phyloP scores from a whole-genome alignment of 2,888 invertebrate species.

The Agrotis ipsilon region DNA sequence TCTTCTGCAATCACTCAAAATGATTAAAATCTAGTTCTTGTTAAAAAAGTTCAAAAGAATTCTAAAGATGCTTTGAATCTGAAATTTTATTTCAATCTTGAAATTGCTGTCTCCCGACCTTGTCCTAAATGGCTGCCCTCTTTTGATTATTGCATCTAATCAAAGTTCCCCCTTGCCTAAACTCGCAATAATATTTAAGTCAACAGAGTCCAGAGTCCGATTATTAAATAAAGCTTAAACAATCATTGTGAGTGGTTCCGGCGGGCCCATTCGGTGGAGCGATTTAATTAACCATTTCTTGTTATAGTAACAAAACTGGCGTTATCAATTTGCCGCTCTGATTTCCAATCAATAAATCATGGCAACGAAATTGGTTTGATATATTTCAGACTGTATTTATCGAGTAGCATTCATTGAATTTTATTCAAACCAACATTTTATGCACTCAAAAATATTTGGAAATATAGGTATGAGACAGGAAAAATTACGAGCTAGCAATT shows the following conservation, averaged over 20 bases:
- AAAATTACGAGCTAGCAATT: conserved; percentile 33
- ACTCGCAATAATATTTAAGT: conserved; percentile 49
- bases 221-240: conserved; percentile 58
- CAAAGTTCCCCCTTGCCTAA: conserved; percentile 39
- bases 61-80: neutral
- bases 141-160: conserved; percentile 45
- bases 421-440: conserved; percentile 7
- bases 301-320: conserved; percentile 55
- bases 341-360: conserved; percentile 59
- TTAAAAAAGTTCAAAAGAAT: neutral
- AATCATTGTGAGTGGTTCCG: conserved; percentile 54
- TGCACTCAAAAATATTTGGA: conserved; percentile 11
- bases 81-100: neutral
- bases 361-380: conserved; percentile 45
- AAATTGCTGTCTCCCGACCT: conserved; percentile 20
- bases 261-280: conserved; percentile 34
- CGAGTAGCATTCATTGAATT: conserved; percentile 22
- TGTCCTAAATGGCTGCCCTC: conserved; percentile 20
- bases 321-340: conserved; percentile 57
- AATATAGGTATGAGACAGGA: conserved; percentile 17
- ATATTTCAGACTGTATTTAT: conserved; percentile 40
- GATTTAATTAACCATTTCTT: conserved; percentile 63
- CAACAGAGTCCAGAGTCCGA: conserved; percentile 43
- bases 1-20: neutral
- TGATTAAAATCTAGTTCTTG: neutral